phyloP scores from a whole-genome alignment of 1,140 invertebrate genomes.

The Megalonaias nervosa region DNA sequence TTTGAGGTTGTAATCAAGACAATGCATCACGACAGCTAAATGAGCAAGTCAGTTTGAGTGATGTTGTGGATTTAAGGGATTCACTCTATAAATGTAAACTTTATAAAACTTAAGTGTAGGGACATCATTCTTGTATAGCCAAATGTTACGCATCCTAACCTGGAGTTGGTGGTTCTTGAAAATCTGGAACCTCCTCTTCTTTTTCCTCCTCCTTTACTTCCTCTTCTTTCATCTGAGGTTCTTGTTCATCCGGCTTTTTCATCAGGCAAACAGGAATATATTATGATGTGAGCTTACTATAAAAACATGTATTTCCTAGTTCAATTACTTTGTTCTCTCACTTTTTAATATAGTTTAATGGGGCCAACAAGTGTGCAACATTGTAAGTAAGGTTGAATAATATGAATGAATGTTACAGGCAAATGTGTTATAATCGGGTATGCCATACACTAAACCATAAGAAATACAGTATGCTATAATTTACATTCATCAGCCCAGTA shows the following conservation, averaged over 20 bases:
- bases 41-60: no score
- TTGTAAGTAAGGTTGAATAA: not conserved
- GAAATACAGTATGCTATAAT: no score
- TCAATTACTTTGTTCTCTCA: not conserved
- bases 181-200: conserved; percentile 33
- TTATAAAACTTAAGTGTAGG: no score
- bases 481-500: no score
- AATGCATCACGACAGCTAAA: no score
- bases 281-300: not conserved
- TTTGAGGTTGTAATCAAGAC: no score
- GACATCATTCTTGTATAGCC: no score
- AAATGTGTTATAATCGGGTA: no score
- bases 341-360: not conserved
- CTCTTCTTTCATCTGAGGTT: conserved; percentile 10
- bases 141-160: not conserved
- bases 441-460: no score
- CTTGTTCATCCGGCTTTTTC: conserved; percentile 24
- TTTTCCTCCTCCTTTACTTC: conserved; percentile 31
- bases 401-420: not conserved
- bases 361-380: not conserved
- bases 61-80: no score
- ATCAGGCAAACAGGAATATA: conserved; percentile 16
- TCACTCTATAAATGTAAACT: no score
- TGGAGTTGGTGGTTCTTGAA: conserved; percentile 31
- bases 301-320: not conserved